A percentile compares a stretch with the other conserved stretches of the same genome.
Conservation (phyloP, 2,888 invertebrate genomes). For the Pammene aurita region DNA sequence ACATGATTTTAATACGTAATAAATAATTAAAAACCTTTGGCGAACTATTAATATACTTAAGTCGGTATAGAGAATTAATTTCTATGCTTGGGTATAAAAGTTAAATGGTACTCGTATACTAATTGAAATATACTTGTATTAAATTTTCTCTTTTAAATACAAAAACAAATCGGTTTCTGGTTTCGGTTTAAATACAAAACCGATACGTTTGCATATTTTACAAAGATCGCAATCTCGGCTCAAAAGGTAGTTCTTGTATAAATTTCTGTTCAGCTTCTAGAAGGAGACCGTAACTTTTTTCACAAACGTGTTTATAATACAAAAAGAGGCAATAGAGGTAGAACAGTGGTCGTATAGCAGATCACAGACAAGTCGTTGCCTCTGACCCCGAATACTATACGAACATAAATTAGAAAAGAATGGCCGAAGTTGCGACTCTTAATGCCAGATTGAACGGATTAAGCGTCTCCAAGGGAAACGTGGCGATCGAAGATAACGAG, state of each 20-base stretch:
- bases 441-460: conserved; percentile 76
- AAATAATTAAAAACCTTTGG: no score
- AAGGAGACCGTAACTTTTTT: conserved; percentile 2
- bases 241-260: conserved; percentile 19
- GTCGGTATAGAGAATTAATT: no score
- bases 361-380: conserved; percentile 44
- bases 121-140: background rate
- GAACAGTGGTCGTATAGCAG: conserved; percentile 34
- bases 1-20: no score
- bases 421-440: conserved; percentile 73
- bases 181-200: conserved; percentile 17
- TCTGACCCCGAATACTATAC: conserved; percentile 50
- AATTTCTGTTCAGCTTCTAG: conserved; percentile 9
- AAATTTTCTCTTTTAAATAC: background rate
- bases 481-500: conserved; percentile 54
- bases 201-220: conserved; percentile 21
- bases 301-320: conserved; percentile 29
- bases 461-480: conserved; percentile 64
- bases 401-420: conserved; percentile 73
- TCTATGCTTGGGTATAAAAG: no score
- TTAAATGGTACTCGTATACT: no score
- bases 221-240: conserved; percentile 28
- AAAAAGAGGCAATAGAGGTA: conserved; percentile 30
- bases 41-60: no score
- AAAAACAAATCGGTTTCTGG: no score